phyloP scores from a whole-genome alignment of 1,140 invertebrate genomes.

The Drosophila takahashii region DNA sequence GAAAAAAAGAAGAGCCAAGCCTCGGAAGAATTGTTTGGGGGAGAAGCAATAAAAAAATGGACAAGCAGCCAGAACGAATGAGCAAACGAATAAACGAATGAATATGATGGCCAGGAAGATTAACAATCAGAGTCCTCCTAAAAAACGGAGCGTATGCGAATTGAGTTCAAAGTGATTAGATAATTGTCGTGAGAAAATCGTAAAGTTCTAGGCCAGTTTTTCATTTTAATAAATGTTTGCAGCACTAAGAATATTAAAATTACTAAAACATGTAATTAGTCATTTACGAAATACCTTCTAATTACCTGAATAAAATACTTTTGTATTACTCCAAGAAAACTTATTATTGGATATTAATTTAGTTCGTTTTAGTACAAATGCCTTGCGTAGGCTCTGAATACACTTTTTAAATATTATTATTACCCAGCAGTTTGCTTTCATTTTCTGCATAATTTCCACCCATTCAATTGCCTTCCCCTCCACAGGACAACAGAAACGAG shows the following conservation, averaged over 20 bases:
- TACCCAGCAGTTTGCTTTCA: not conserved
- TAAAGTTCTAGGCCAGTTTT: conserved; percentile 3
- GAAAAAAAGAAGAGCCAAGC: conserved; percentile 1
- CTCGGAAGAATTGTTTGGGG: conserved; percentile 19
- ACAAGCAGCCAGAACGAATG: conserved; percentile 46
- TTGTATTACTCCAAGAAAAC: too few species aligned
- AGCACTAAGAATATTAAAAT: too few species aligned
- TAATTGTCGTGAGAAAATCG: conserved; percentile 59
- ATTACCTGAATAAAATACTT: too few species aligned
- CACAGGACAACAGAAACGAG: conserved; percentile 21
- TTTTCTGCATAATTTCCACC: conserved; percentile 11
- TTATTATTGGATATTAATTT: not conserved
- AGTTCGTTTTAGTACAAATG: not conserved
- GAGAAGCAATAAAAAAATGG: conserved; percentile 51
- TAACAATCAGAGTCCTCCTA: conserved; percentile 37
- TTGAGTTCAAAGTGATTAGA: conserved; percentile 50
- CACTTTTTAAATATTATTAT: conserved; percentile 10
- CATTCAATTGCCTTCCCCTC: not conserved
- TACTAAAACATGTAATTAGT: too few species aligned
- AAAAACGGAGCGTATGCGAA: conserved; percentile 57
- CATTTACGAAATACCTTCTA: too few species aligned
- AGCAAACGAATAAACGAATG: conserved; percentile 42
- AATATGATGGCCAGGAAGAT: conserved; percentile 50
- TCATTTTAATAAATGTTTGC: too few species aligned
- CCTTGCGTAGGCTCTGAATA: not conserved